Conservation (phyloP, 2,797 vertebrate genomes). For the Oreonectes daqikongensis region DNA sequence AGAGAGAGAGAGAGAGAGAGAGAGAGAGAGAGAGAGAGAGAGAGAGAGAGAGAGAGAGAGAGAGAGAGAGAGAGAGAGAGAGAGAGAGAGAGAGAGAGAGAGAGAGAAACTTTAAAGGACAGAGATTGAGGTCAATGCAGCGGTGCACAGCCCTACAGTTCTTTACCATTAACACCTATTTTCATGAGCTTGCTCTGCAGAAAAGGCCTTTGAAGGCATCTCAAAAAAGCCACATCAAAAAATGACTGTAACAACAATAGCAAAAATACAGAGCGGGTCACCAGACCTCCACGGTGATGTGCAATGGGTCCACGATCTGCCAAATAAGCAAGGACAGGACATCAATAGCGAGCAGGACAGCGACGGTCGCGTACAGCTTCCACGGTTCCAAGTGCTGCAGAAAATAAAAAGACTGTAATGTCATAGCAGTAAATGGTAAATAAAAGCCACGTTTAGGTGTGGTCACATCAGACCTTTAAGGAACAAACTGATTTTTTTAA, state of each 20-base stretch:
- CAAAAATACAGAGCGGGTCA: constrained; percentile 29
- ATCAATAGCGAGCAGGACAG: constrained; percentile 86
- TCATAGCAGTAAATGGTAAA: not conserved
- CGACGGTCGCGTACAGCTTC: constrained; percentile 92
- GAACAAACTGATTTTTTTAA: too few species aligned
- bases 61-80: constrained; percentile 17
- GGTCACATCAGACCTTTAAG: too few species aligned
- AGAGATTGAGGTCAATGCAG: constrained; percentile 35
- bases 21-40: constrained; percentile 2
- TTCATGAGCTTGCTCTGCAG: not conserved
- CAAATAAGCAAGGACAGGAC: constrained; percentile 88
- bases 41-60: not conserved
- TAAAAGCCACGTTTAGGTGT: not conserved
- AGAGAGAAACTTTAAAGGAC: constrained; percentile 24
- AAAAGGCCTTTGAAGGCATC: constrained; percentile 1
- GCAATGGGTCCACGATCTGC: constrained; percentile 92
- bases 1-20: constrained; percentile 21
- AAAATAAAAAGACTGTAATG: constrained; percentile 1
- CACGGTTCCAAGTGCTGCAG: constrained; percentile 90
- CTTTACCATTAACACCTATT: constrained; percentile 37
- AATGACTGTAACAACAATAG: constrained; percentile 42
- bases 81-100: not conserved
- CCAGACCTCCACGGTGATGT: constrained; percentile 88
- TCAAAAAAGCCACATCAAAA: constrained; percentile 47
- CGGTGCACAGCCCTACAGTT: constrained; percentile 23